Evolutionary conservation across 2,888 invertebrate genomes (phyloP).

Genomic region (Agrotis puta): DNA sequence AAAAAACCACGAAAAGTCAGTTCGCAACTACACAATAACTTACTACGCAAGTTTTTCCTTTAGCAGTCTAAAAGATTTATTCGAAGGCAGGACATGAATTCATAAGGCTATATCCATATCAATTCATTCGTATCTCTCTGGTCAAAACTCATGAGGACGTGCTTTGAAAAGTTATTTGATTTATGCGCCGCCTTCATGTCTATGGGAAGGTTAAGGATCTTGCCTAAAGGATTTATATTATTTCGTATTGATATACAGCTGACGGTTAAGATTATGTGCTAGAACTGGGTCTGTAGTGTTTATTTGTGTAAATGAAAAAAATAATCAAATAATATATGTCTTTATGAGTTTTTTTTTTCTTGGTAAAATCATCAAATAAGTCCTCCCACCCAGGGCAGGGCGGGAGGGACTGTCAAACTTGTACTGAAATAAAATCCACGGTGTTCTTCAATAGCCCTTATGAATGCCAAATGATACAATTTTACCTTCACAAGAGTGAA

Average conservation of each 20-base stretch:
- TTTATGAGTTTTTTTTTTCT: no score
- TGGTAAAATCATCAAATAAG: no score
- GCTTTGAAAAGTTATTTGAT: slow-evolving; percentile 74
- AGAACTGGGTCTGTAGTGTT: background rate
- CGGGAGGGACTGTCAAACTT: no score
- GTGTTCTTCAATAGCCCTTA: no score
- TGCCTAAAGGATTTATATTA: slow-evolving; percentile 62
- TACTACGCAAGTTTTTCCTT: slow-evolving; percentile 37
- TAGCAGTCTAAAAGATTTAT: slow-evolving; percentile 52
- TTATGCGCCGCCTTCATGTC: slow-evolving; percentile 69
- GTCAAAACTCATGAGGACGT: slow-evolving; percentile 64
- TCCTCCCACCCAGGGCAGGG: no score
- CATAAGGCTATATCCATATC: slow-evolving; percentile 59
- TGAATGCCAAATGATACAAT: no score
- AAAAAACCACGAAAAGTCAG: background rate
- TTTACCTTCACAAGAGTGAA: no score
- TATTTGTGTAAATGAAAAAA: no score
- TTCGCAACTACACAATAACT: slow-evolving; percentile 47
- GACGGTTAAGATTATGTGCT: slow-evolving; percentile 32
- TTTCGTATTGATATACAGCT: slow-evolving; percentile 63
- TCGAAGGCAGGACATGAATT: slow-evolving; percentile 48
- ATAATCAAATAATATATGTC: no score
- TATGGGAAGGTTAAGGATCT: slow-evolving; percentile 61
- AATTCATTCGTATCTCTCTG: slow-evolving; percentile 61
- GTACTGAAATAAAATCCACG: no score